Conservation (phyloP, 2,113 vertebrate genomes). For the Proteles cristata region DNA sequence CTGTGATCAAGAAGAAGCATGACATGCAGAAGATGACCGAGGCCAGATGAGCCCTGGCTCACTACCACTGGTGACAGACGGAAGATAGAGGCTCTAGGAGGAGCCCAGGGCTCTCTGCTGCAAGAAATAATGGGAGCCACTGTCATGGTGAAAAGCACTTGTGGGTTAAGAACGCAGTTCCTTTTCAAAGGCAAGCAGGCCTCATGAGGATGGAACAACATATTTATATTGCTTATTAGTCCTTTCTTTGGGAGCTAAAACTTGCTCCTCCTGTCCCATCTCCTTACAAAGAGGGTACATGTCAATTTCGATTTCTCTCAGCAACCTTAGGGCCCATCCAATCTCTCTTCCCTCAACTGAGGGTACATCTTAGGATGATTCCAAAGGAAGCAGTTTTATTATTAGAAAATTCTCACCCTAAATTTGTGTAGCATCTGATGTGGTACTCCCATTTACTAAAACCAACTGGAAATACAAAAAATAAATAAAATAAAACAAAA, state of each 20-base stretch:
- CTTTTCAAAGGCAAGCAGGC: background rate
- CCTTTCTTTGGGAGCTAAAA: background rate
- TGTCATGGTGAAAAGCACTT: fast-evolving
- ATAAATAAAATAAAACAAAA: too few species aligned
- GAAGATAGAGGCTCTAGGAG: fast-evolving
- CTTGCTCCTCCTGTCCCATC: background rate
- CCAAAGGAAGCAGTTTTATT: background rate
- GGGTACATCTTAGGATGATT: background rate
- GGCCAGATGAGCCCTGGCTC: slow-evolving; percentile 95
- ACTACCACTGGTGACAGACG: slow-evolving; percentile 96
- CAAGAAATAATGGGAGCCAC: fast-evolving
- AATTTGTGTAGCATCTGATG: background rate
- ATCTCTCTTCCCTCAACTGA: background rate
- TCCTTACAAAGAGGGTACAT: background rate
- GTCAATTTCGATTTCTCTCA: background rate
- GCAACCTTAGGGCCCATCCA: background rate
- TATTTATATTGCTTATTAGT: background rate
- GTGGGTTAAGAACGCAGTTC: background rate
- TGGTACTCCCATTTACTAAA: background rate
- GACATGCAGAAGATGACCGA: slow-evolving; percentile 97
- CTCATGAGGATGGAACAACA: background rate
- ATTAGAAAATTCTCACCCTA: background rate
- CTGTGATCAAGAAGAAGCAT: slow-evolving; percentile 93
- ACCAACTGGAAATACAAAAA: background rate
- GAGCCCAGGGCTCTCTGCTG: fast-evolving